Conservation (phyloP, 2,113 vertebrate species). For the Urocitellus parryii region DNA sequence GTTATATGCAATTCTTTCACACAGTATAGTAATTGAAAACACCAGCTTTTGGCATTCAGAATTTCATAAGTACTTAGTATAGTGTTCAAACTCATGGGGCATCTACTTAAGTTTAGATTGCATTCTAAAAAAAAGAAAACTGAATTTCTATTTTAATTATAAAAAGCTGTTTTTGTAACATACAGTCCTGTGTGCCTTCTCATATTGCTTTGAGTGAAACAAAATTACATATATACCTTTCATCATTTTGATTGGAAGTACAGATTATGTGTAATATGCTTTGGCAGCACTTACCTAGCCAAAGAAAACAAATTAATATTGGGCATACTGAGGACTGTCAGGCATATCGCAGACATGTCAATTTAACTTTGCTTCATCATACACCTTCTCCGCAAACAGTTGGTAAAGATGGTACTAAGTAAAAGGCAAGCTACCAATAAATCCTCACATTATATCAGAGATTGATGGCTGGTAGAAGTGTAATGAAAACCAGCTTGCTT, state of each 20-base stretch:
- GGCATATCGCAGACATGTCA: constrained; percentile 87
- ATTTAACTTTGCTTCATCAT: constrained; percentile 87
- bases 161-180: neutral
- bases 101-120: neutral
- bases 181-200: constrained; percentile 70
- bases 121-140: constrained; percentile 44
- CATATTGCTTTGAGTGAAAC: constrained; percentile 72
- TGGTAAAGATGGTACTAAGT: constrained; percentile 84
- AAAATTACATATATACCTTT: constrained; percentile 78
- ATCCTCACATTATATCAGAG: constrained; percentile 84
- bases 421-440: constrained; percentile 75
- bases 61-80: constrained; percentile 35
- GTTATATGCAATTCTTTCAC: neutral
- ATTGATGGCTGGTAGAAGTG: constrained; percentile 76
- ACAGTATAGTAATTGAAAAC: neutral
- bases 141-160: constrained; percentile 66
- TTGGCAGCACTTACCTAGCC: constrained; percentile 88
- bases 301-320: constrained; percentile 91
- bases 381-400: constrained; percentile 85
- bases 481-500: constrained; percentile 75
- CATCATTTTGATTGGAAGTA: constrained; percentile 86
- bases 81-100: neutral
- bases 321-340: constrained; percentile 87
- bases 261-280: constrained; percentile 85
- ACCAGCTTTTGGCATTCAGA: constrained; percentile 27